Evolutionary conservation across 2,888 invertebrate genomes (phyloP).

Genomic region (Tridacna gigas): DNA sequence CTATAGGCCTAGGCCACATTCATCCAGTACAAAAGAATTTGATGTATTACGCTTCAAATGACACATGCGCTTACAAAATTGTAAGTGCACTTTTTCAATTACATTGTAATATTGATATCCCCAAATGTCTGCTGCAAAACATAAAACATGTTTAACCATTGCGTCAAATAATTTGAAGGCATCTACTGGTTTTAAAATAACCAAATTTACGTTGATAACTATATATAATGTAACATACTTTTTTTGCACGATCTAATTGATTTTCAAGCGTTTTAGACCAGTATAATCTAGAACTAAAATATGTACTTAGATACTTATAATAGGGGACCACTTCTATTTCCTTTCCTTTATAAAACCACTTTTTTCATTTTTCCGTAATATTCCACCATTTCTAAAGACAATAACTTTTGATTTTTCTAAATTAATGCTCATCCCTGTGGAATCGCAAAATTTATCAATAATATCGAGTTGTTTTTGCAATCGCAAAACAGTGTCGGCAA

Average conservation of each 20-base stretch:
- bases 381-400: slow-evolving; percentile 35
- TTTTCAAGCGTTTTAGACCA: background rate
- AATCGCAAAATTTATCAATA: too few relatives aligned
- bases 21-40: slow-evolving; percentile 6
- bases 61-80: slow-evolving; percentile 3
- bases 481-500: slow-evolving; percentile 11
- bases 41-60: background rate
- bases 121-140: background rate
- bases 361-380: background rate
- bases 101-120: background rate
- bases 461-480: slow-evolving; percentile 12
- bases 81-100: background rate
- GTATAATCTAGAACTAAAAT: background rate
- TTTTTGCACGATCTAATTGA: background rate
- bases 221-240: too few relatives aligned
- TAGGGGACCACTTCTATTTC: background rate
- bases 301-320: background rate
- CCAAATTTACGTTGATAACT: background rate
- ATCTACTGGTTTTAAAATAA: background rate
- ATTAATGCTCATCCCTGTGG: slow-evolving; percentile 13
- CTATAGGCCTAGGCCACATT: slow-evolving; percentile 11
- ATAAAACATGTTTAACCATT: background rate
- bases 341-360: background rate
- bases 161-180: slow-evolving; percentile 4
- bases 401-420: slow-evolving; percentile 30